phyloP scores from a whole-genome alignment of 2,113 vertebrate species.

The Notarius lentiginosus region DNA sequence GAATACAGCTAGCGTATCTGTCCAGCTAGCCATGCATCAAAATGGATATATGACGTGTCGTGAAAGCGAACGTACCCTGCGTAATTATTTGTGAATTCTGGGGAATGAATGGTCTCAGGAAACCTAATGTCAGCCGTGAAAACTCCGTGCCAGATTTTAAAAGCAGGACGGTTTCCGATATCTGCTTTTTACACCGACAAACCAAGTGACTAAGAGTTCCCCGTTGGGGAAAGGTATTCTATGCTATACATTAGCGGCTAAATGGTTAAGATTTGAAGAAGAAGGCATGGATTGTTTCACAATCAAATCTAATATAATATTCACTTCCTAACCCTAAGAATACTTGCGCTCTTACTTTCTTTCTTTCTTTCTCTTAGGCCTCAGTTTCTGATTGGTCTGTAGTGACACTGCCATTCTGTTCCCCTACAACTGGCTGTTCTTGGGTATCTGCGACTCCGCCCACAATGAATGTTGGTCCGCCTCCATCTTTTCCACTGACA shows the following conservation, averaged over 20 bases:
- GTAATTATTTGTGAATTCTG: conserved; percentile 1
- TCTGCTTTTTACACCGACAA: conserved; percentile 31
- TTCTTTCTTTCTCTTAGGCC: conserved; percentile 66
- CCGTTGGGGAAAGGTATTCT: conserved; percentile 57
- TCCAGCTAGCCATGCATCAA: not conserved
- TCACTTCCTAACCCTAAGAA: not conserved
- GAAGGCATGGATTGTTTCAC: conserved; percentile 37
- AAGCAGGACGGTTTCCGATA: conserved; percentile 27
- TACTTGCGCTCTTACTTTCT: conserved; percentile 25
- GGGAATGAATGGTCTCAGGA: conserved; percentile 8
- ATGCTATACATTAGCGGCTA: conserved; percentile 49
- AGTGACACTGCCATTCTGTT: conserved; percentile 79
- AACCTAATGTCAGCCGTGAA: not conserved
- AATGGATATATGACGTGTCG: not conserved
- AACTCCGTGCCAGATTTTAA: conserved; percentile 11
- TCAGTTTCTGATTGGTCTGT: conserved; percentile 81
- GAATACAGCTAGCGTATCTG: not conserved
- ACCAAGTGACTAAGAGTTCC: conserved; percentile 45
- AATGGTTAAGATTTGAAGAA: conserved; percentile 40
- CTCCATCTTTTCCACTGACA: conserved; percentile 61
- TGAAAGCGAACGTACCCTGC: conserved; percentile 26
- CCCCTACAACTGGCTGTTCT: conserved; percentile 69
- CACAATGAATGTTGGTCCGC: conserved; percentile 66
- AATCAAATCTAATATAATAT: conserved; percentile 40
- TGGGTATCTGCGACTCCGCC: conserved; percentile 74